phyloP scores from a whole-genome alignment of 2,888 invertebrate species.

The Lottia scabra region DNA sequence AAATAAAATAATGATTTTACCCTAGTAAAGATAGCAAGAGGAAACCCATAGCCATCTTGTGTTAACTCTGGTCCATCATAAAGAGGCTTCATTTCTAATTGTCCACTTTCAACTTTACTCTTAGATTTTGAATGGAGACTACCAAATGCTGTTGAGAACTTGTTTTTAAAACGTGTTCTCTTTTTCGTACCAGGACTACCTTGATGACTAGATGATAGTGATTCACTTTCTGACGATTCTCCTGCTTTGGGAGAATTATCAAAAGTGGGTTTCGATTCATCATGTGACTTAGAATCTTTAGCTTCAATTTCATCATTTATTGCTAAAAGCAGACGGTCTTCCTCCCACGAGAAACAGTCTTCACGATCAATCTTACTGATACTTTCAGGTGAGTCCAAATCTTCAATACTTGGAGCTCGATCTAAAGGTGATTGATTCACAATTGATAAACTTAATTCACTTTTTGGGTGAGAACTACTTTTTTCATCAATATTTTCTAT shows the following conservation, averaged over 20 bases:
- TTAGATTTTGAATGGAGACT: constrained; percentile 30
- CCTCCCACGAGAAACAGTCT: constrained; percentile 64
- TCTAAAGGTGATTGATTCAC: background rate
- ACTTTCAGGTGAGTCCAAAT: constrained; percentile 61
- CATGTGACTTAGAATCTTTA: constrained; percentile 26
- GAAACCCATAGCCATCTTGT: constrained; percentile 84
- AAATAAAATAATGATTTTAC: constrained; percentile 59
- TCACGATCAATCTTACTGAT: constrained; percentile 59
- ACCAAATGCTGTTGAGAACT: constrained; percentile 48
- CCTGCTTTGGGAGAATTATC: constrained; percentile 13
- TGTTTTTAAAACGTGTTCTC: constrained; percentile 46
- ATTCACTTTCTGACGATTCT: background rate
- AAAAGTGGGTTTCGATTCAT: constrained; percentile 6
- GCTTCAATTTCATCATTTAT: constrained; percentile 21
- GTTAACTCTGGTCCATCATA: constrained; percentile 42
- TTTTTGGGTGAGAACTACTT: background rate
- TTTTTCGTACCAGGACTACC: constrained; percentile 39
- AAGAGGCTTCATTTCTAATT: constrained; percentile 14
- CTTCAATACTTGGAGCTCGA: constrained; percentile 36
- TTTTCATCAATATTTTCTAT: background rate
- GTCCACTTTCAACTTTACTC: constrained; percentile 15
- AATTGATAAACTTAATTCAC: background rate
- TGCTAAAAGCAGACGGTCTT: constrained; percentile 54
- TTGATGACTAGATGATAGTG: constrained; percentile 5
- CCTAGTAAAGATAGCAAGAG: constrained; percentile 87